Base-by-base conservation (phyloP, 2,113 vertebrate species). In the Microcebus lehilahytsara region DNA sequence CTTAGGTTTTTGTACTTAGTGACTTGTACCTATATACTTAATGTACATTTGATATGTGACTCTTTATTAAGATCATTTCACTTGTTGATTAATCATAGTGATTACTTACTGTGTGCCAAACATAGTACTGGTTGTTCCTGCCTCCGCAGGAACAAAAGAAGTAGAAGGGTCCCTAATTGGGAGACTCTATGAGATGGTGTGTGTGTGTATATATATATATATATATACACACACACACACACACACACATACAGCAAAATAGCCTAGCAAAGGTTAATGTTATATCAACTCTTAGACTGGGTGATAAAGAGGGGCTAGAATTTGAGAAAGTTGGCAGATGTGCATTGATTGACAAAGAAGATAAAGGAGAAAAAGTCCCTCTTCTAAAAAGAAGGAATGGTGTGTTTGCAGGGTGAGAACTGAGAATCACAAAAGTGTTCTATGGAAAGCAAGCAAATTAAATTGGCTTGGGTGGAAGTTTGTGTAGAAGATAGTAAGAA, bases 381-480 rank as follows among this genome's bases (percentile, higher is more conserved):
- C 10, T 83, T 94, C 23, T 66, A 75, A 71, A 91, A 89, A 51
- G 27, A 96, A 92, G 37, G 40, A 91, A 74, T 81, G 25, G 13
- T 84, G 17, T 66, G 11, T 94, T 94, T 91, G 30, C 14, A 27
- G 53, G 12, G 20, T 87, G 49, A 85, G 51, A 72, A 14, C 62
- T 95, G 42, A 97, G 93, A 89, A 93, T 94, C 74, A 88, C 46
- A 93, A 27, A 91, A 81, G 91, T 96, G 17, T 93, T 96, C 53
- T 89, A 22, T 95, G 87, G 78, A 88, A 86, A 96, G n/a, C 22
- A 94, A 96, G 74, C 34, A 92, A 85, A 85, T 78, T 91, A 77
- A 81, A 71, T 97, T 62, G 85, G 6, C 32, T 67, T 71, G 69
- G 74, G 13, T 64, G 19, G 75, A 93, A 95, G 34, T 91, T 77